Evolutionary conservation across 2,888 invertebrate species (phyloP).

Genomic region (Isotomurus palustris): DNA sequence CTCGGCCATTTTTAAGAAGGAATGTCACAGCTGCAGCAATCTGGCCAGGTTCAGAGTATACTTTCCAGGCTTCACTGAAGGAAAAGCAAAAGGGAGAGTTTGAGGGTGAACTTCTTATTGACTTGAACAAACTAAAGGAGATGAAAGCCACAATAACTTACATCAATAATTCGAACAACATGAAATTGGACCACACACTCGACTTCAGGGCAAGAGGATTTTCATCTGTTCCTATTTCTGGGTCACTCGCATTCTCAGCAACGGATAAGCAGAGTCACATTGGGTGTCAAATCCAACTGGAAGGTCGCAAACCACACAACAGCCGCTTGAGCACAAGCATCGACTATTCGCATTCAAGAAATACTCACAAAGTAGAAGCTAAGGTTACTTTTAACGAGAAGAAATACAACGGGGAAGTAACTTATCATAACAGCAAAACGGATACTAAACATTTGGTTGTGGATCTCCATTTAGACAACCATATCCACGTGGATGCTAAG

Average conservation of each 20-base stretch:
- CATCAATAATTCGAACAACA: conserved; percentile 39
- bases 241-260: conserved; percentile 33
- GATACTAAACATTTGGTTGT: conserved; percentile 33
- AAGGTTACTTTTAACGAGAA: conserved; percentile 43
- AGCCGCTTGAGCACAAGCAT: conserved; percentile 39
- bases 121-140: conserved; percentile 34
- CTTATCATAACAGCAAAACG: conserved; percentile 15
- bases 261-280: conserved; percentile 40
- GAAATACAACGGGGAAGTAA: conserved; percentile 41
- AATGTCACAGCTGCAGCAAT: conserved; percentile 25
- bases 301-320: conserved; percentile 31
- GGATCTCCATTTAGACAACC: conserved; percentile 45
- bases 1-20: conserved; percentile 29
- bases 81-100: conserved; percentile 41
- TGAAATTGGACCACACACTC: conserved; percentile 39
- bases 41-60: conserved; percentile 38
- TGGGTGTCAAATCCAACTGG: conserved; percentile 39
- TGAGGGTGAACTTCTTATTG: conserved; percentile 35
- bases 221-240: conserved; percentile 32
- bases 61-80: conserved; percentile 23
- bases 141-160: conserved; percentile 43
- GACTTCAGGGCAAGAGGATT: conserved; percentile 39
- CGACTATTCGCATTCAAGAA: conserved; percentile 40
- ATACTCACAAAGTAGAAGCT: conserved; percentile 40
- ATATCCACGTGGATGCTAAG: conserved; percentile 45